phyloP scores from a whole-genome alignment of 2,113 vertebrate genomes.

The Bos javanicus region DNA sequence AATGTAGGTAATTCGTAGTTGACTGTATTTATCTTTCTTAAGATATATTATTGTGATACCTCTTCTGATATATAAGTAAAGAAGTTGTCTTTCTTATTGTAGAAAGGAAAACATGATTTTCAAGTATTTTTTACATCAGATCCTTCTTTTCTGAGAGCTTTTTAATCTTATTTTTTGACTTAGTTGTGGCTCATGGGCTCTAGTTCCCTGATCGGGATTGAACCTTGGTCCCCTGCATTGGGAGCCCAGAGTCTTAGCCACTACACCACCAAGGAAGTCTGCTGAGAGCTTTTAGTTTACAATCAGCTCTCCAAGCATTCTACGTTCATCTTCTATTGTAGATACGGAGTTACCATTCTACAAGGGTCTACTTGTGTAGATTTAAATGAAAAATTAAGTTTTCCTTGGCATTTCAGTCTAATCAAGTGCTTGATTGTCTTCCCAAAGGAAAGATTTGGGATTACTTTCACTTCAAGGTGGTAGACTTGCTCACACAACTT shows the following conservation, averaged over 20 bases:
- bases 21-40: background rate
- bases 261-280: too few relatives aligned
- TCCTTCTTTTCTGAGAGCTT: background rate
- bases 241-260: too few relatives aligned
- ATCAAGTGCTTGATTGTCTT: background rate
- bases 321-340: background rate
- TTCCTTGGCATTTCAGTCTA: background rate
- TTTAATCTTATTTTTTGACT: background rate
- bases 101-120: background rate
- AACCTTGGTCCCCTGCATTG: too few relatives aligned
- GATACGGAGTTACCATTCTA: background rate
- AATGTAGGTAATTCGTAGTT: background rate
- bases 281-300: background rate
- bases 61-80: background rate
- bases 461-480: background rate
- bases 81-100: background rate
- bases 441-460: too few relatives aligned
- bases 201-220: too few relatives aligned
- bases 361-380: background rate
- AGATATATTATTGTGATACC: background rate
- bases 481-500: background rate
- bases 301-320: background rate
- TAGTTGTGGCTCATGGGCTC: too few relatives aligned
- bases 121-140: background rate
- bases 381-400: slow-evolving; percentile 18